Percentiles rank a stretch among this genome's conserved stretches.
These are phyloP conservation scores for Boulengeromyrus knoepffleri DNA, from an alignment of 2,113 vertebrate species.

Conservation along the genomic window DNA sequence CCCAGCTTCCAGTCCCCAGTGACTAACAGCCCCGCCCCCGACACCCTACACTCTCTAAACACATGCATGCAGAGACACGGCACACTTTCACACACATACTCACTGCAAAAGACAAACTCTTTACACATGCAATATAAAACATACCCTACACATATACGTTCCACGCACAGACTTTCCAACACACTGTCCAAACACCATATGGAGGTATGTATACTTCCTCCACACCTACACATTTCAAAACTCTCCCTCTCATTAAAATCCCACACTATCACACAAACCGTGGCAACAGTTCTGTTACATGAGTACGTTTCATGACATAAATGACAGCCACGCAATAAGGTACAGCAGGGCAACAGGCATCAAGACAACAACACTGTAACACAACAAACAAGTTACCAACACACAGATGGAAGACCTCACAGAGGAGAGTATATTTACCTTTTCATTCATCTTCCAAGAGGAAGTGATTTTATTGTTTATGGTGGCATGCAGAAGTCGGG, in stretches of 20 bases:
- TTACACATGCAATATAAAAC: background rate
- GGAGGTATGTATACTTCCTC: background rate
- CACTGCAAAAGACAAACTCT: conserved; percentile 11
- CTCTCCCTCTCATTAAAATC: background rate
- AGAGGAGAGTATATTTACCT: background rate
- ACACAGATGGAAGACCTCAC: background rate
- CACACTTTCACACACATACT: background rate
- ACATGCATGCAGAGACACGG: conserved; percentile 16
- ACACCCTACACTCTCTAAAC: conserved; percentile 39
- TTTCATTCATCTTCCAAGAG: background rate
- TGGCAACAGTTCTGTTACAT: background rate
- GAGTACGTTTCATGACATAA: background rate
- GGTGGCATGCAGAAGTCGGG: background rate
- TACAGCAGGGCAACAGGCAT: background rate
- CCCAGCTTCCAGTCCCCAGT: conserved; percentile 19
- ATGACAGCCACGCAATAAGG: background rate
- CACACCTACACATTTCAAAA: background rate
- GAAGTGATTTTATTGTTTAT: background rate
- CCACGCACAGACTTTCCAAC: background rate
- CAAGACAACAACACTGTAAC: background rate
- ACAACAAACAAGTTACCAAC: background rate
- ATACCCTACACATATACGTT: background rate
- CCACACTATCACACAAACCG: background rate
- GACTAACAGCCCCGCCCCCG: conserved; percentile 42
- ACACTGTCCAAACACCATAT: background rate